Evolutionary conservation across 2,113 vertebrate genomes (phyloP).

Genomic region (Suncus etruscus): DNA sequence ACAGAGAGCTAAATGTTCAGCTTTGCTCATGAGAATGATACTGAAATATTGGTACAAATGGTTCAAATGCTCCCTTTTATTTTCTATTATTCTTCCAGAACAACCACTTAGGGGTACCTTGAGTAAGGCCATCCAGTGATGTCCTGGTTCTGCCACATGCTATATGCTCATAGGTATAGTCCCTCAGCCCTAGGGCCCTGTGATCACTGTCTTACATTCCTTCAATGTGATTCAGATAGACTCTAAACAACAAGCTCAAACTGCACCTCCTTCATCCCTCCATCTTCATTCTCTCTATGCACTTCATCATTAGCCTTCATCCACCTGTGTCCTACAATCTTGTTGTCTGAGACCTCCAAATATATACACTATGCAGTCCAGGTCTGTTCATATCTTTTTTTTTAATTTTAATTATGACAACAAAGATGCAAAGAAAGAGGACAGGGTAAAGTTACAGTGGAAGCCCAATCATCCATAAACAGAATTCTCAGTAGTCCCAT

Average conservation of each 20-base stretch:
- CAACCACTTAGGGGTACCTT: background rate
- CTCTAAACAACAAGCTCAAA: background rate
- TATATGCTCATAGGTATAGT: background rate
- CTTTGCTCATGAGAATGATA: background rate
- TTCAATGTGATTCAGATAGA: background rate
- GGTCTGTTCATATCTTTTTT: background rate
- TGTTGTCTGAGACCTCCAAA: background rate
- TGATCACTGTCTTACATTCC: background rate
- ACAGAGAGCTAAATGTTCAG: background rate
- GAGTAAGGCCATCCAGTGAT: background rate
- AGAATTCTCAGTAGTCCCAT: too few relatives aligned
- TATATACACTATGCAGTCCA: background rate
- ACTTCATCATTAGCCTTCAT: background rate
- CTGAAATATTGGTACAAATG: background rate
- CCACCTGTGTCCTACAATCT: background rate
- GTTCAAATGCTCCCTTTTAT: background rate
- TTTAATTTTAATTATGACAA: too few relatives aligned
- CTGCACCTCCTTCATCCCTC: too few relatives aligned
- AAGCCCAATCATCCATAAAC: too few relatives aligned
- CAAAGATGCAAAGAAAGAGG: too few relatives aligned
- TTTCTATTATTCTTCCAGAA: background rate
- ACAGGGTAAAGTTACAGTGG: too few relatives aligned
- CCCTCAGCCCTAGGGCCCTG: background rate
- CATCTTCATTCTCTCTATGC: background rate
- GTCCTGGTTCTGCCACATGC: background rate